phyloP scores from a whole-genome alignment of 2,113 vertebrate genomes.

The Apteryx owenii region DNA sequence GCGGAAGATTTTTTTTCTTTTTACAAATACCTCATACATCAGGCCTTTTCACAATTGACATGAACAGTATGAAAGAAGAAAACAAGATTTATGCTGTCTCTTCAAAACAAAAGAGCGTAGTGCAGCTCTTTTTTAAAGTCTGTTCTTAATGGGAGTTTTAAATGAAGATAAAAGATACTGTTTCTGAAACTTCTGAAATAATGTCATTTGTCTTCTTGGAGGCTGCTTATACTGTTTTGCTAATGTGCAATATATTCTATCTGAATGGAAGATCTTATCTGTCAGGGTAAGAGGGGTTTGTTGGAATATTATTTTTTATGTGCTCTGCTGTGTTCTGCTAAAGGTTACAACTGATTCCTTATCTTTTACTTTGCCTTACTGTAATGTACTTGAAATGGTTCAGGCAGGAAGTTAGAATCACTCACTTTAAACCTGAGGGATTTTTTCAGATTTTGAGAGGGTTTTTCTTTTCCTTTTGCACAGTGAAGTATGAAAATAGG shows the following conservation, averaged over 20 bases:
- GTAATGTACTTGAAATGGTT: background rate
- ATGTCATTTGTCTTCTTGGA: slow-evolving; percentile 19
- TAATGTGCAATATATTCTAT: slow-evolving; percentile 15
- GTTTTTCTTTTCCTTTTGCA: background rate
- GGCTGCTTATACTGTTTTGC: background rate
- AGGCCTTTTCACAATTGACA: background rate
- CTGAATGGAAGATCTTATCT: slow-evolving; percentile 8
- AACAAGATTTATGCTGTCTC: slow-evolving; percentile 32
- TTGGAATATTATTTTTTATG: slow-evolving; percentile 3
- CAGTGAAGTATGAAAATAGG: background rate
- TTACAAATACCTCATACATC: slow-evolving; percentile 2
- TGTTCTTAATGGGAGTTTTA: slow-evolving; percentile 41
- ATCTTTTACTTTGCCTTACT: background rate
- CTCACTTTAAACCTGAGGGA: background rate
- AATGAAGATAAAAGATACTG: slow-evolving; percentile 13
- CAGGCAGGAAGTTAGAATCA: background rate
- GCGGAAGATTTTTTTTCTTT: background rate
- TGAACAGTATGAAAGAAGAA: background rate
- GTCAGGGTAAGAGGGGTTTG: background rate
- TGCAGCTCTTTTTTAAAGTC: background rate
- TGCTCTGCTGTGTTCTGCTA: slow-evolving; percentile 8
- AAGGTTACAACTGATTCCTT: slow-evolving; percentile 10
- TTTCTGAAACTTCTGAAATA: slow-evolving; percentile 38
- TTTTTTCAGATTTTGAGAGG: background rate
- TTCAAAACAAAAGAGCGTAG: slow-evolving; percentile 30